Evolutionary conservation across 2,888 invertebrate genomes (phyloP), one percentile per base, ranked within the genome.

Genomic region (Oxycera nigricornis): DNA sequence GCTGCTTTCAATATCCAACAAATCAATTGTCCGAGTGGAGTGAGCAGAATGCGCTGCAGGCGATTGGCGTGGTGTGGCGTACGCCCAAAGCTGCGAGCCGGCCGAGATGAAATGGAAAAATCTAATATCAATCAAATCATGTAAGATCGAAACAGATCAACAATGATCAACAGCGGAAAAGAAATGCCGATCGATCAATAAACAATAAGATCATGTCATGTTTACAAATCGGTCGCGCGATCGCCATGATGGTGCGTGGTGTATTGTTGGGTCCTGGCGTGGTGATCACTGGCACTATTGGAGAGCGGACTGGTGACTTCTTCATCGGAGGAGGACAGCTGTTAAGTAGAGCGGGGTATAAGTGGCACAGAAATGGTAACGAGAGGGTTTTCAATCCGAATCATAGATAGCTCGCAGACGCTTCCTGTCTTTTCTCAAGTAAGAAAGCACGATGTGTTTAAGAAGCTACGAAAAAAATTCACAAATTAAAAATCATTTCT

Each of bases 161-260:
- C 70, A 70, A 70, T 55, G 55, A 70, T 70, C 70, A 70, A 70
- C 70, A 70, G 22, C 39, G 22, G 39, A 65, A 41, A 65, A 52
- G 74, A 76, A 76, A 77, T 76, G 74, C 75, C 73, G 74, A 77
- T 77, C 75, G 74, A 73, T 75, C 75, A 72, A 62, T 62, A 73
- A 73, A 73, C 73, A 73, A 73, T 73, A n/a, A 20, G 61, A 61
- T 62, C 73, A 73, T 62, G 73, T 73, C 73, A 73, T 73, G 73
- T 73, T 73, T 73, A 73, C 73, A 73, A 73, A 73, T 73, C 73
- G 73, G 73, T 41, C 73, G 73, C 73, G 73, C 73, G 73, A 73
- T 73, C 73, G 20, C 57, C 39, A 30, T n/a, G 57, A 59, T 72
- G 55, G 22, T 31, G 35, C 31, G 9, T 22, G 50, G 30, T 52